Percentiles rank a stretch among this genome's conserved stretches.
Conservation (phyloP, 35 echinoderm and acorn worm species). For the Lytechinus variegatus region DNA sequence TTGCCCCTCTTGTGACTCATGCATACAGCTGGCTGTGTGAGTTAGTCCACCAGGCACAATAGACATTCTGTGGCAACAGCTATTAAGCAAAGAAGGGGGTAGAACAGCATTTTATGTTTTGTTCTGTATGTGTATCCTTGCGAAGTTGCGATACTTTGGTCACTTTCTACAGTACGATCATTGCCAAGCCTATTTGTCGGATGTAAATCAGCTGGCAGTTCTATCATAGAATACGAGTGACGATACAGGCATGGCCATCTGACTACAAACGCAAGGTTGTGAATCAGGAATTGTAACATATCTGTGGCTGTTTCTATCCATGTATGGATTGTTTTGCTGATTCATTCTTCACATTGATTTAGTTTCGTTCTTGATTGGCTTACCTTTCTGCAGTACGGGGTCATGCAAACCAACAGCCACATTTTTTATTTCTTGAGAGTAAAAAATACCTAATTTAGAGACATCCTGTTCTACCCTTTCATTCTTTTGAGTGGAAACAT, state of each 20-base stretch:
- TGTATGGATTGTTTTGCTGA: no score
- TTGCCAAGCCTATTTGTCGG: neutral
- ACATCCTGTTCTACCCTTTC: no score
- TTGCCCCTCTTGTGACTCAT: neutral
- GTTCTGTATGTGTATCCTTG: neutral
- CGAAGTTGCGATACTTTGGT: neutral
- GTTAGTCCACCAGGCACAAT: neutral
- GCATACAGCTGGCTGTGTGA: neutral
- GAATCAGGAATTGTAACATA: neutral
- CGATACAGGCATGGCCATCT: neutral
- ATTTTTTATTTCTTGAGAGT: no score
- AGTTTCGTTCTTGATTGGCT: no score
- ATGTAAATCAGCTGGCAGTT: neutral
- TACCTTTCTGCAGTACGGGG: no score
- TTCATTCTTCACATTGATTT: no score
- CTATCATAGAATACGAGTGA: neutral
- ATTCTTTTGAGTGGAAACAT: no score
- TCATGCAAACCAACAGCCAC: no score
- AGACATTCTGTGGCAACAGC: neutral
- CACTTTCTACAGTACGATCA: neutral
- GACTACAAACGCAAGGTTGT: neutral
- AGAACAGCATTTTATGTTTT: neutral
- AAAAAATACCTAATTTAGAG: no score
- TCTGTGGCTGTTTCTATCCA: neutral
- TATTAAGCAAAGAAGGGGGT: neutral